phyloP scores from a whole-genome alignment of 92 coral and sea anemone genomes.

The Epizoanthus scotinus region DNA sequence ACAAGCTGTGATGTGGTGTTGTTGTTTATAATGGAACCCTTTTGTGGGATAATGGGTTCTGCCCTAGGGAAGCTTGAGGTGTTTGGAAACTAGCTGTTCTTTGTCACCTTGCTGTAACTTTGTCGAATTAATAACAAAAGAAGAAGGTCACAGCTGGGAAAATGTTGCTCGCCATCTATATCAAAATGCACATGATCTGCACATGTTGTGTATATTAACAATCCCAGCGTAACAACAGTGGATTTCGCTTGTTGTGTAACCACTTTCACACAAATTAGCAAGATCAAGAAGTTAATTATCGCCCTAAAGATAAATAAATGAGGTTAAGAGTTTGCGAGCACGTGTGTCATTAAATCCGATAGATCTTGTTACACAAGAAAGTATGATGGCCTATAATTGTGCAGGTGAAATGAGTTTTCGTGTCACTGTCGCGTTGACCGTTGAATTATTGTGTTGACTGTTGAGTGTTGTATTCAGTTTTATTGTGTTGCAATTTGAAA shows the following conservation, averaged over 20 bases:
- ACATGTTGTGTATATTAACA: neutral
- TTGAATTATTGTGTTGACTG: too few relatives aligned
- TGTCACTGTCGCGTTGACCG: too few relatives aligned
- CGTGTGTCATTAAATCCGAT: too few relatives aligned
- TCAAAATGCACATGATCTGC: too few relatives aligned
- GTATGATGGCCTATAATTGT: too few relatives aligned
- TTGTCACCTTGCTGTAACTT: neutral
- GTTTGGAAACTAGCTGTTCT: neutral
- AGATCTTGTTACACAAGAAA: too few relatives aligned
- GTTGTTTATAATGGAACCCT: neutral
- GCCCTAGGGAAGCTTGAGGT: neutral
- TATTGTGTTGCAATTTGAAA: too few relatives aligned
- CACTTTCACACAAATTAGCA: neutral
- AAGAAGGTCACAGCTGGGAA: neutral
- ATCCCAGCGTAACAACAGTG: conserved; percentile 14
- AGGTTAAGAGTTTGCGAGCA: neutral
- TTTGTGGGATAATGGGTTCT: neutral
- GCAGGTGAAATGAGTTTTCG: too few relatives aligned
- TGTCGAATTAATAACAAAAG: neutral
- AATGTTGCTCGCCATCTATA: neutral
- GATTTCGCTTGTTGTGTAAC: conserved; percentile 10
- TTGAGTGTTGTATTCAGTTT: too few relatives aligned
- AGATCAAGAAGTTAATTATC: conserved; percentile 6
- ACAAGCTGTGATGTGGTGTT: neutral
- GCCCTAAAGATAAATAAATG: conserved; percentile 17